These are phyloP conservation scores for Agelas oroides DNA, from an alignment of 37 sponge, comb jelly and placozoan genomes.

Conservation along the genomic window DNA sequence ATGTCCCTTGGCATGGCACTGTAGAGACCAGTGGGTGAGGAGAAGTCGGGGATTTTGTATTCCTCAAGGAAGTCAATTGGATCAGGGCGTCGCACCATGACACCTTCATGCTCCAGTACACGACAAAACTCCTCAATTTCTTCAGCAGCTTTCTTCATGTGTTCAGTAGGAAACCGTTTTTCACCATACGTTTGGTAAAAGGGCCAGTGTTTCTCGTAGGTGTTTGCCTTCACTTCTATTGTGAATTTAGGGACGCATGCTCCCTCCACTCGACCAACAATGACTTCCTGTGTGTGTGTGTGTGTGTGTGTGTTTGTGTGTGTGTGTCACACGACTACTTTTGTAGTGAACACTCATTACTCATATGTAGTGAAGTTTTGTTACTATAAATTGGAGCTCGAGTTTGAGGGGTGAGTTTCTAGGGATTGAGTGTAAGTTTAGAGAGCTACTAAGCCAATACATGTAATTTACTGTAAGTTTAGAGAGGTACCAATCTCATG, in stretches of 20 bases:
- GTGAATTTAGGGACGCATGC: slow-evolving; percentile 62
- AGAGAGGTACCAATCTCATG: too few relatives aligned
- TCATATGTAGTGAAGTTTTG: too few relatives aligned
- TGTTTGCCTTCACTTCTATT: slow-evolving; percentile 70
- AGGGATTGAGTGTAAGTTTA: too few relatives aligned
- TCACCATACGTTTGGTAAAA: slow-evolving; percentile 55
- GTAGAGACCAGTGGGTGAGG: slow-evolving; percentile 35
- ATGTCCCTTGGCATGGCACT: slow-evolving; percentile 75
- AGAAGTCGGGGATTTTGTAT: slow-evolving; percentile 77
- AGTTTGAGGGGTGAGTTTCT: too few relatives aligned
- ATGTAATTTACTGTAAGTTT: too few relatives aligned
- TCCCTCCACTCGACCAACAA: slow-evolving; percentile 67
- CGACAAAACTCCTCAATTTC: slow-evolving; percentile 66
- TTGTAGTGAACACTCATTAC: too few relatives aligned
- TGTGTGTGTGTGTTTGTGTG: too few relatives aligned
- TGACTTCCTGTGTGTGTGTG: too few relatives aligned
- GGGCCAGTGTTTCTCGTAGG: slow-evolving; percentile 48
- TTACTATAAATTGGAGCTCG: too few relatives aligned
- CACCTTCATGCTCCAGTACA: slow-evolving; percentile 68
- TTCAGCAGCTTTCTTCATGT: too few relatives aligned
- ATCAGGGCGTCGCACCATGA: slow-evolving; percentile 68
- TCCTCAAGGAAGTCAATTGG: slow-evolving; percentile 30
- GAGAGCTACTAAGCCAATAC: too few relatives aligned
- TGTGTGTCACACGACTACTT: too few relatives aligned
- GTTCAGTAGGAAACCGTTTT: slow-evolving; percentile 47